phyloP scores from a whole-genome alignment of 2,113 vertebrate species.

The Rhinogobius similis region DNA sequence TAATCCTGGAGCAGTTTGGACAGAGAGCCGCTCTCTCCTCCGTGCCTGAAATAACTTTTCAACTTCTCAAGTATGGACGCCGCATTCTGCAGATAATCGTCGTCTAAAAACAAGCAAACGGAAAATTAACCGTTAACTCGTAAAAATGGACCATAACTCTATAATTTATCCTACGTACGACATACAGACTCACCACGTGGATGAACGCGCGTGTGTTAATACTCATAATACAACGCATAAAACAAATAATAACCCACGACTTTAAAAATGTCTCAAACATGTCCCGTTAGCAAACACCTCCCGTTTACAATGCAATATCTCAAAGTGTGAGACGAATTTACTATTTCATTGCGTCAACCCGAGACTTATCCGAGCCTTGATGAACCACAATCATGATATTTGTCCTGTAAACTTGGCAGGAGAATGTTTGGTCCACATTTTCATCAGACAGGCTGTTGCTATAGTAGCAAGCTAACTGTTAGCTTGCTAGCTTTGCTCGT shows the following conservation, averaged over 20 bases:
- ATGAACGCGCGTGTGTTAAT: not conserved
- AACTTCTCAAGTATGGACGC: constrained; percentile 85
- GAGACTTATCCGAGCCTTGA: too few relatives aligned
- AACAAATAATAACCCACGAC: not conserved
- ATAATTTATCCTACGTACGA: not conserved
- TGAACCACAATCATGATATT: not conserved
- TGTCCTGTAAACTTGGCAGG: not conserved
- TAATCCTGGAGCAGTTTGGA: constrained; percentile 87
- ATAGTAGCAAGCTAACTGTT: constrained; percentile 48
- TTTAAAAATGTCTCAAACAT: constrained; percentile 19
- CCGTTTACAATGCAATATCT: not conserved
- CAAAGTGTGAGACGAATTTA: not conserved
- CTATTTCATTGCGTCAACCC: not conserved
- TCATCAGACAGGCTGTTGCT: constrained; percentile 51
- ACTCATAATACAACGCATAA: not conserved
- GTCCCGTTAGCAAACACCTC: constrained; percentile 35
- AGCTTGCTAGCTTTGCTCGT: constrained; percentile 51
- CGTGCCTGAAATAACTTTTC: constrained; percentile 83
- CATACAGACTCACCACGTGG: not conserved
- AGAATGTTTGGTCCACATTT: constrained; percentile 15
- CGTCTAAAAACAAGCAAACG: constrained; percentile 77
- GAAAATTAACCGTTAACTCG: constrained; percentile 8
- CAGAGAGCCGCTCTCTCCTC: constrained; percentile 80
- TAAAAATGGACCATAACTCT: not conserved
- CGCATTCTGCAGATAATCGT: constrained; percentile 89